Percentiles rank a stretch among this genome's conserved stretches.
Conservation (phyloP, 1,140 invertebrate genomes). For the Chironomus tepperi region DNA sequence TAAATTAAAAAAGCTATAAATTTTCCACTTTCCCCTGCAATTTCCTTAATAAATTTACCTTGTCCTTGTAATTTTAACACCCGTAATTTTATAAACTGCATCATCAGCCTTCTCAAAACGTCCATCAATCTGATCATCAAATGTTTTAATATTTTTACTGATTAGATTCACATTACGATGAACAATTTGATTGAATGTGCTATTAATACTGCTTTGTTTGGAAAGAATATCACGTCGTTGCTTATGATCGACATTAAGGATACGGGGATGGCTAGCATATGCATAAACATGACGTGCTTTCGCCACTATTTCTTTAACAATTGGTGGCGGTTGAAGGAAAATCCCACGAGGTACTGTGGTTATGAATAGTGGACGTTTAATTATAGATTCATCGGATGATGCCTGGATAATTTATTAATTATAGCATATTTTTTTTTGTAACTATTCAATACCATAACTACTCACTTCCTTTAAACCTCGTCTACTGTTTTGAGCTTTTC, state of each 20-base stretch:
- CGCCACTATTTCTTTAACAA: not conserved
- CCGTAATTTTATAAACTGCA: constrained; percentile 5
- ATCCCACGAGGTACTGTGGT: constrained; percentile 68
- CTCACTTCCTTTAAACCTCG: constrained; percentile 4
- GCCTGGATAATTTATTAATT: not conserved
- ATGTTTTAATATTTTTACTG: not conserved
- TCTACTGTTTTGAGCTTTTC: not conserved
- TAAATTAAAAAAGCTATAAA: too few relatives aligned
- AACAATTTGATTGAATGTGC: not conserved
- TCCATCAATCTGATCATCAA: not conserved
- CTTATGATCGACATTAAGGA: not conserved
- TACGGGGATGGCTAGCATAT: not conserved
- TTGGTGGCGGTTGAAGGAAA: constrained; percentile 54
- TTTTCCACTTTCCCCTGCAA: too few relatives aligned
- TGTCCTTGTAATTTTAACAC: constrained; percentile 15
- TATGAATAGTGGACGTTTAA: constrained; percentile 52
- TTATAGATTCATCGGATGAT: not conserved
- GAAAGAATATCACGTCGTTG: constrained; percentile 11
- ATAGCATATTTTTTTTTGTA: not conserved
- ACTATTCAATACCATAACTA: not conserved
- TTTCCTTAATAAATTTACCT: not conserved
- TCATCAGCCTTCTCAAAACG: constrained; percentile 2
- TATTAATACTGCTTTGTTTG: constrained; percentile 19
- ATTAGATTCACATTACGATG: constrained; percentile 11
- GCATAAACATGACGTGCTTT: not conserved